Base-by-base conservation (phyloP, 2,797 vertebrate species). In the Myotis pilosus region DNA sequence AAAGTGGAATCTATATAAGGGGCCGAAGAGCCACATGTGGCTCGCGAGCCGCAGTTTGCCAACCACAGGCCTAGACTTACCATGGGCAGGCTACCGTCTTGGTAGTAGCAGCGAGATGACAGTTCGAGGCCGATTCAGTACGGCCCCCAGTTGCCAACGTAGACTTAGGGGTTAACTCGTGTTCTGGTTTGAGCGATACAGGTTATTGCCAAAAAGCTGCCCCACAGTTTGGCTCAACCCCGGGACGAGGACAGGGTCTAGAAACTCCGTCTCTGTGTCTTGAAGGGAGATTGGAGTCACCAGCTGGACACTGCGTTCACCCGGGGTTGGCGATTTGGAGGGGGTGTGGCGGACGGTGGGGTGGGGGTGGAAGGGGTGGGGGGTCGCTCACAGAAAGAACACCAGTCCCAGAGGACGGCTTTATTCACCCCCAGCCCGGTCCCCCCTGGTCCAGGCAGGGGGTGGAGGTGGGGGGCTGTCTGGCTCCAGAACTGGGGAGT, bases 391-490 rank as follows among this genome's bases (percentile, higher is more conserved):
- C 36, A 38, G 25, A 60, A 82, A 74, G 62, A 33, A 79, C 10
- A 4, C 30, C 2, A 8, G 33, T 62, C 62, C 51, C 47, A 23
- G 22, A 0, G 3, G 60, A 20, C 47, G 16, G 3, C n/a, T 96
- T 95, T 95, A 94, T 94, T 96, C 49, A 66, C 53, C 15, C 72
- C 25, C 16, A 71, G 38, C 55, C 23, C 20, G 49, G 36, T n/a
- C 30, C 16, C 7, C 22, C 4, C 12, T 13, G 12, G 11, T 41
- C 28, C 55, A 51, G n/a, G 10, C 1, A 7, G 41, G 49, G 4
- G 19, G 71, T 6, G 23, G 22, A 44, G 19, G 38, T 33, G 13
- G 10, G 28, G 62, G 55, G 41, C 3, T 22, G 85, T 47, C 38
- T 12, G 28, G 64, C 7, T 20, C 78, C 23, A 6, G 51, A 25